A percentile compares a stretch with the other conserved stretches of the same genome.
phyloP scores from a whole-genome alignment of 2,888 invertebrate genomes.

The Margaritifera margaritifera region DNA sequence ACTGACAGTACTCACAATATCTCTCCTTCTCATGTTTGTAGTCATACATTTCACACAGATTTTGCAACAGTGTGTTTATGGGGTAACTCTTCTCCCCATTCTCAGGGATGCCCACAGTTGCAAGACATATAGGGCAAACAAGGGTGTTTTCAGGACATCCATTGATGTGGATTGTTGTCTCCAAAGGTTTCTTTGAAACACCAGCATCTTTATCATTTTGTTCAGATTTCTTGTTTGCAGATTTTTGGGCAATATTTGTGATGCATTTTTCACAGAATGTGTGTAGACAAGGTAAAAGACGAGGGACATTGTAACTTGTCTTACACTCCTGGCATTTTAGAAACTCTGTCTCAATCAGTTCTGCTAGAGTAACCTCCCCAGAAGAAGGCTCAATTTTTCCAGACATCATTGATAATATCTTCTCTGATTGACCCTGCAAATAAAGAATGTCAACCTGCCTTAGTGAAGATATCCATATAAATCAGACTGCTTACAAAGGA shows the following conservation, averaged over 20 bases:
- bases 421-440: no score
- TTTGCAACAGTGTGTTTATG: slow-evolving; percentile 48
- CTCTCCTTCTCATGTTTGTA: slow-evolving; percentile 48
- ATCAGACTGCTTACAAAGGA: no score
- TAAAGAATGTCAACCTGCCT: no score
- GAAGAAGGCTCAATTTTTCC: no score
- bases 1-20: slow-evolving; percentile 61
- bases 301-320: slow-evolving; percentile 44
- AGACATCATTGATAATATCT: no score
- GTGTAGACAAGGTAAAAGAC: slow-evolving; percentile 66
- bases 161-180: not conserved
- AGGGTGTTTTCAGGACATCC: not conserved
- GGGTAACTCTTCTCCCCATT: slow-evolving; percentile 19
- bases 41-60: slow-evolving; percentile 49
- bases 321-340: slow-evolving; percentile 54
- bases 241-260: slow-evolving; percentile 10
- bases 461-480: no score
- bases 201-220: slow-evolving; percentile 5
- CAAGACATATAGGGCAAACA: slow-evolving; percentile 46
- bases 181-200: slow-evolving; percentile 3
- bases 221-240: not conserved
- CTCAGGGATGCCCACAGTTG: slow-evolving; percentile 23
- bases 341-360: slow-evolving; percentile 55
- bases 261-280: slow-evolving; percentile 58
- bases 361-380: slow-evolving; percentile 9